Conservation (phyloP, 2,888 invertebrate species). For the Tenthredo livida region DNA sequence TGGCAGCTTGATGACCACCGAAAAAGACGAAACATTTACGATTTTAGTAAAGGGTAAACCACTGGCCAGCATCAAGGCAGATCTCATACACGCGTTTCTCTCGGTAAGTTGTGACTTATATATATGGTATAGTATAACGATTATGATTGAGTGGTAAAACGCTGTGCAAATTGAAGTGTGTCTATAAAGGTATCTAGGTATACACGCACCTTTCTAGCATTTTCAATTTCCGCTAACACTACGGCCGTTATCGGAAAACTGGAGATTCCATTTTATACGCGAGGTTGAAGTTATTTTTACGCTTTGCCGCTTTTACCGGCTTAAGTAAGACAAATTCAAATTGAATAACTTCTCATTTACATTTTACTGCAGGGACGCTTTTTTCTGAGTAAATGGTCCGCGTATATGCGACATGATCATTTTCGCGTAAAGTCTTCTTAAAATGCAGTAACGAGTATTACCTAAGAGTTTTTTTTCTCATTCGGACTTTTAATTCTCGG, state of each 20-base stretch:
- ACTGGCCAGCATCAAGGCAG: slow-evolving; percentile 97
- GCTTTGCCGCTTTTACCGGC: slow-evolving; percentile 12
- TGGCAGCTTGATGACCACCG: slow-evolving; percentile 97
- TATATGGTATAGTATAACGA: slow-evolving; percentile 25
- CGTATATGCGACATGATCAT: background rate
- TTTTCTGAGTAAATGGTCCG: background rate
- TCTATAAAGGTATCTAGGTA: background rate
- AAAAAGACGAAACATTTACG: slow-evolving; percentile 98
- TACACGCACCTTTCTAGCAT: slow-evolving; percentile 8
- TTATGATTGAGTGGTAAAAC: background rate
- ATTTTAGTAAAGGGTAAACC: slow-evolving; percentile 98
- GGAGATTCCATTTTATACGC: slow-evolving; percentile 35
- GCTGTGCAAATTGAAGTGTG: background rate
- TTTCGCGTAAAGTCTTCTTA: background rate
- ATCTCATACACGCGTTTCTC: slow-evolving; percentile 98
- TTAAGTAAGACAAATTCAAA: slow-evolving; percentile 13
- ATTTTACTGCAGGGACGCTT: slow-evolving; percentile 12
- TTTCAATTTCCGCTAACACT: slow-evolving; percentile 39
- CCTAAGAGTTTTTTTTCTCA: background rate
- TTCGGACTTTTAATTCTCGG: background rate
- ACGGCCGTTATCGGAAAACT: slow-evolving; percentile 35
- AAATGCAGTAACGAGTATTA: background rate
- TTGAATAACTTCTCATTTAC: slow-evolving; percentile 40
- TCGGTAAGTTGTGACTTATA: slow-evolving; percentile 86
- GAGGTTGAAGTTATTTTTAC: slow-evolving; percentile 18